These are phyloP conservation scores for Chalcis sispes DNA, from an alignment of 2,888 invertebrate genomes.

Conservation along the genomic window DNA sequence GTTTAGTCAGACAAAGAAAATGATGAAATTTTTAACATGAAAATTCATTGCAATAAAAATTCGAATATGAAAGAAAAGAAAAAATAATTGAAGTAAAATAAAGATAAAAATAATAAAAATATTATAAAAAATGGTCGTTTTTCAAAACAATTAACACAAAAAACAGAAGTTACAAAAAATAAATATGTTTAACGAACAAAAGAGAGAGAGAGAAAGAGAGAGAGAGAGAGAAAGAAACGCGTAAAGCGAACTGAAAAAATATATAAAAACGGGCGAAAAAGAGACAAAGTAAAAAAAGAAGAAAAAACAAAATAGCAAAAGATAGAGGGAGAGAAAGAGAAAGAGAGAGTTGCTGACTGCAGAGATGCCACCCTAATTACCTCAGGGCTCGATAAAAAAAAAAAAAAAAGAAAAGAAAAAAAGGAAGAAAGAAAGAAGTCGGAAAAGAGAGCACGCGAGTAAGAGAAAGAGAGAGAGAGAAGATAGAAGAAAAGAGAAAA, in stretches of 20 bases:
- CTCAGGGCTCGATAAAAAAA: conserved; percentile 72
- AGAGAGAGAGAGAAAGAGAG: conserved; percentile 23
- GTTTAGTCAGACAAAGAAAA: too few relatives aligned
- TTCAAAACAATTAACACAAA: conserved; percentile 1
- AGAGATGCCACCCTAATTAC: conserved; percentile 76
- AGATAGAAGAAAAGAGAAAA: conserved; percentile 60
- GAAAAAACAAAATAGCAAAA: background rate
- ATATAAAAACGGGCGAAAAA: background rate
- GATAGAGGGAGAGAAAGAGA: conserved; percentile 44
- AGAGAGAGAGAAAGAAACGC: conserved; percentile 37
- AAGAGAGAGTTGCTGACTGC: conserved; percentile 67
- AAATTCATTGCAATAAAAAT: too few relatives aligned
- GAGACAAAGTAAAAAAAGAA: conserved; percentile 23
- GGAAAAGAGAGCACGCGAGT: conserved; percentile 25
- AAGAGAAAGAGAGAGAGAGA: conserved; percentile 24
- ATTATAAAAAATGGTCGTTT: background rate
- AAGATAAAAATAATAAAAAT: background rate
- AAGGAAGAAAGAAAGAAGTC: conserved; percentile 47
- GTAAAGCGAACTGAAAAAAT: conserved; percentile 5
- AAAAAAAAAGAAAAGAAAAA: conserved; percentile 62
- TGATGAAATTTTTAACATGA: too few relatives aligned
- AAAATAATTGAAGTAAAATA: background rate
- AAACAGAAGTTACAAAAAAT: background rate
- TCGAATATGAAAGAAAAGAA: background rate
- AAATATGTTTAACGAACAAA: conserved; percentile 27